These are phyloP conservation scores for Schizotus pectinicornis DNA, from an alignment of 2,888 invertebrate species.

Conservation along the genomic window DNA sequence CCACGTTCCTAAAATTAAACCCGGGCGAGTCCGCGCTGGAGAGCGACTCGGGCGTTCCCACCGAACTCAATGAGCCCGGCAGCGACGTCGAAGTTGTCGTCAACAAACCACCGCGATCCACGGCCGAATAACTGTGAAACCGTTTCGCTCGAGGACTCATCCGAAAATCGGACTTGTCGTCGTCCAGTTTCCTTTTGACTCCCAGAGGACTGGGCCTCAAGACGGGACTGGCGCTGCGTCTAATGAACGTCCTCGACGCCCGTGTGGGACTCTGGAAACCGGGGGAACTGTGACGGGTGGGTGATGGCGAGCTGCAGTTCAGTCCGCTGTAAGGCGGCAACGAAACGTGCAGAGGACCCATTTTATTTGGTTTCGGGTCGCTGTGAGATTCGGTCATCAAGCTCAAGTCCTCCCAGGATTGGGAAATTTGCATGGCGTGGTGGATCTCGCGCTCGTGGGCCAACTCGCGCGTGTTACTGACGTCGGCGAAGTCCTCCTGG, in stretches of 20 bases:
- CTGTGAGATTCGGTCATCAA: constrained; percentile 67
- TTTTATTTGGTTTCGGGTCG: constrained; percentile 53
- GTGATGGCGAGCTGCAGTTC: constrained; percentile 56
- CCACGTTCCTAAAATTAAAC: constrained; percentile 62
- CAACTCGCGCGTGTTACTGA: constrained; percentile 81
- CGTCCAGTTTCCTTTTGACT: constrained; percentile 72
- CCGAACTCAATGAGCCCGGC: constrained; percentile 64
- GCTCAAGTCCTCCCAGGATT: constrained; percentile 91
- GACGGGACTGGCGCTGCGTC: constrained; percentile 89
- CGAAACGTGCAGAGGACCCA: constrained; percentile 59
- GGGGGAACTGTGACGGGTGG: constrained; percentile 51
- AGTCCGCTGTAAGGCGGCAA: constrained; percentile 54
- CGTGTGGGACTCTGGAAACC: constrained; percentile 72
- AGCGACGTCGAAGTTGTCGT: constrained; percentile 59
- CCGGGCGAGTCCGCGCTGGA: constrained; percentile 68
- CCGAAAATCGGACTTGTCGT: constrained; percentile 57
- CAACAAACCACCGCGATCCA: constrained; percentile 55
- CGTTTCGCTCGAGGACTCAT: constrained; percentile 58
- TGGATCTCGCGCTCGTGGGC: constrained; percentile 92
- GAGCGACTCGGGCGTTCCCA: constrained; percentile 67
- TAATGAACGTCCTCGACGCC: constrained; percentile 70
- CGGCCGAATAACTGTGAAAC: constrained; percentile 53
- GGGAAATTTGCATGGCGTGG: constrained; percentile 91
- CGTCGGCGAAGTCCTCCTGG: constrained; percentile 86
- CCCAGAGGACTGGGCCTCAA: constrained; percentile 78